Evolutionary conservation across 2,888 invertebrate species (phyloP), one percentile per base, ranked within the genome.

Genomic region (Lymantria monacha): DNA sequence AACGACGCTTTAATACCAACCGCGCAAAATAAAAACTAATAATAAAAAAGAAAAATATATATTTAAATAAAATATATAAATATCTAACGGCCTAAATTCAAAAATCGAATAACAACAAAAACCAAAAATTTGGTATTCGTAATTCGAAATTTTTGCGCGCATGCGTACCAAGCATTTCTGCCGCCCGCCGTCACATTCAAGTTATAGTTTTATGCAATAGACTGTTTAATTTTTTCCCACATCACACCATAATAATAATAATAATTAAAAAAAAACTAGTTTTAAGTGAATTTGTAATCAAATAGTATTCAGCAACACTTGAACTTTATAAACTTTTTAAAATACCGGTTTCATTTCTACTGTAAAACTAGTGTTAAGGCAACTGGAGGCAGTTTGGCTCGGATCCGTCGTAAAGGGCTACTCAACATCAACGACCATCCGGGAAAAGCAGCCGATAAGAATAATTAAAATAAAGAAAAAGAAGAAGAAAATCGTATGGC

Each of bases 231-330:
- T 87, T 82, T 82, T 48, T 83, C 71, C 79, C 82, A 70, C 67
- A 60, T 52, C 69, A 72, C 71, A 74, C 62, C 66, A 87, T 91
- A 88, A 86, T 88, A 85, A 76, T 69, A 63, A n/a, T n/a, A n/a
- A n/a, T n/a, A n/a, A n/a, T n/a, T n/a, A n/a, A n/a, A n/a, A n/a
- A n/a, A n/a, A 42, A 42, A 79, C 85, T 90, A 90, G 90, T 82
- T 82, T 80, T 91, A 91, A 91, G 90, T 89, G 88, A 63, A 83
- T 78, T 82, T 81, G 69, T 83, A 83, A 81, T 78, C 76, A 79
- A n/a, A 81, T 84, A 87, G 78, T 86, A 90, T 85, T 89, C 90
- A 83, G 91, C 91, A 90, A 90, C 91, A 90, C 91, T 90, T 90
- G 89, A 87, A 89, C 85, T 85, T 67, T 80, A 80, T 75, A 86